Conservation (phyloP, 2,888 invertebrate species). For the Sarcophaga carnaria region DNA sequence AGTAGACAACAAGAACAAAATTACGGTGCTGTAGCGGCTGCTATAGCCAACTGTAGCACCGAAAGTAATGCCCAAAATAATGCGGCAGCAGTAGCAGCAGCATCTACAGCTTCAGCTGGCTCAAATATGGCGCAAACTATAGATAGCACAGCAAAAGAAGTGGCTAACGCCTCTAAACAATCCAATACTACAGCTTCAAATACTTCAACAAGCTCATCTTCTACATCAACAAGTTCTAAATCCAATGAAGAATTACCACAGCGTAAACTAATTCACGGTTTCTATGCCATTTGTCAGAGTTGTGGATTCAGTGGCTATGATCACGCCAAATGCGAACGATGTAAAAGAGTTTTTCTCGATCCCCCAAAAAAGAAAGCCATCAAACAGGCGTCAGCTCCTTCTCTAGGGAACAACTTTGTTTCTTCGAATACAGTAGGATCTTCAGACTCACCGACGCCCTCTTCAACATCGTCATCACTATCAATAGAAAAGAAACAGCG, state of each 20-base stretch:
- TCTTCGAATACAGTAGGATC: constrained; percentile 52
- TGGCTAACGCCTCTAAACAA: constrained; percentile 26
- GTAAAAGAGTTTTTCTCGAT: constrained; percentile 87
- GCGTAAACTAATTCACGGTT: constrained; percentile 87
- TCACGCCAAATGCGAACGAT: constrained; percentile 90
- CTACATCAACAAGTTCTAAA: constrained; percentile 61
- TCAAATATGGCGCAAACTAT: constrained; percentile 48
- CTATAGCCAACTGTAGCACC: constrained; percentile 38
- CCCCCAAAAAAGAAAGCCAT: constrained; percentile 85
- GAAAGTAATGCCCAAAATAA: constrained; percentile 42
- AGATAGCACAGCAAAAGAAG: constrained; percentile 71
- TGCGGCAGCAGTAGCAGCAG: constrained; percentile 18
- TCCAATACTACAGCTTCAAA: constrained; percentile 6
- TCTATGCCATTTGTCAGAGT: constrained; percentile 89
- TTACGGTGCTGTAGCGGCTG: constrained; percentile 64
- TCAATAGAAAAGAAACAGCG: constrained; percentile 74
- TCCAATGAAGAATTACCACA: constrained; percentile 83
- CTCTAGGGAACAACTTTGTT: constrained; percentile 45
- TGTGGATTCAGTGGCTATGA: constrained; percentile 92
- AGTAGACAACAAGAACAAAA: constrained; percentile 77
- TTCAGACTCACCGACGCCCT: constrained; percentile 56
- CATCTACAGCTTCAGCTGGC: constrained; percentile 48
- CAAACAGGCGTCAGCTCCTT: constrained; percentile 72
- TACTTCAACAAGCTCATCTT: constrained; percentile 27
- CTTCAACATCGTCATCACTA: constrained; percentile 32